Percentiles rank a stretch among this genome's conserved stretches.
phyloP scores from a whole-genome alignment of 2,888 invertebrate genomes.

The Bedellia somnulentella region DNA sequence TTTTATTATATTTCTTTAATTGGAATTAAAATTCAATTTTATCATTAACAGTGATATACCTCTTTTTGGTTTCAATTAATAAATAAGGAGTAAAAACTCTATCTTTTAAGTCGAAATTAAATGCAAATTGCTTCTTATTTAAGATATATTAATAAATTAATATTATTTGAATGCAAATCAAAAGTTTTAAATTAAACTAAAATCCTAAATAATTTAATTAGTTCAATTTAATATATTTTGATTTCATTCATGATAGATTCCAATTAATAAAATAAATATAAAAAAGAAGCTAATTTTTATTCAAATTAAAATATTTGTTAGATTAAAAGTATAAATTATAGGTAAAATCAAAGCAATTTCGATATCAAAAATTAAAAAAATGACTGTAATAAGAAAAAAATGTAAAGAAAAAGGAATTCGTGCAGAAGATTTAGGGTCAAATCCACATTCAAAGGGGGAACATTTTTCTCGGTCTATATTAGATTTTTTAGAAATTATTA shows the following conservation, averaged over 20 bases:
- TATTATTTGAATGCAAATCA: conserved; percentile 44
- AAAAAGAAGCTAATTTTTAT: conserved; percentile 31
- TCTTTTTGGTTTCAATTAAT: too few relatives aligned
- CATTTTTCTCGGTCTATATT: conserved; percentile 64
- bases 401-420: too few relatives aligned
- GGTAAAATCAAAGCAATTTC: conserved; percentile 69
- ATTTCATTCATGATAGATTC: conserved; percentile 38
- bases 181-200: conserved; percentile 42
- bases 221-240: conserved; percentile 44
- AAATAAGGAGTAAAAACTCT: too few relatives aligned
- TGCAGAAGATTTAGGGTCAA: conserved; percentile 39
- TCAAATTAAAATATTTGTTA: conserved; percentile 26
- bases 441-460: conserved; percentile 62
- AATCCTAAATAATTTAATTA: too few relatives aligned
- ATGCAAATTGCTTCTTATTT: conserved; percentile 62
- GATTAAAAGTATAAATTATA: conserved; percentile 39
- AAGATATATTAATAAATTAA: conserved; percentile 37
- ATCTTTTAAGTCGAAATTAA: conserved; percentile 50
- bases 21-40: too few relatives aligned
- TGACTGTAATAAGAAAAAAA: conserved; percentile 69
- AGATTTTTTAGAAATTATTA: conserved; percentile 61
- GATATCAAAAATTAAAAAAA: conserved; percentile 75
- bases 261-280: conserved; percentile 56
- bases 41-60: too few relatives aligned
- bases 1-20: conserved; percentile 54